Conservation (phyloP, 2,113 vertebrate genomes). For the Zosterops pallidus region DNA sequence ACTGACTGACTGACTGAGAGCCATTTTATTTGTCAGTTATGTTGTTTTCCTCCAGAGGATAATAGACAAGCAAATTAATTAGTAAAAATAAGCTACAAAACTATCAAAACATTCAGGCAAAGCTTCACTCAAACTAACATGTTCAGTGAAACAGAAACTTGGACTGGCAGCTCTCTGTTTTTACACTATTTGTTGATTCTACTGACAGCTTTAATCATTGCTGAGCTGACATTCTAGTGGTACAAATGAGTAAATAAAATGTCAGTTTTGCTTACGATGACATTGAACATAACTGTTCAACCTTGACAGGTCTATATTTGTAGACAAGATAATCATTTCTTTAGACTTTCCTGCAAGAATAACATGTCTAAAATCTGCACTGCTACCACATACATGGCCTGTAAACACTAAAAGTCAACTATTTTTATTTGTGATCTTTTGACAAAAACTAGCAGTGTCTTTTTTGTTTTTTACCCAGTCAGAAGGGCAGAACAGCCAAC, state of each 20-base stretch:
- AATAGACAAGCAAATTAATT: slow-evolving; percentile 54
- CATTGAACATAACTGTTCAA: slow-evolving; percentile 44
- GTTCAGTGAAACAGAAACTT: slow-evolving; percentile 51
- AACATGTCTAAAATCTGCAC: slow-evolving; percentile 15
- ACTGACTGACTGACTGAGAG: background rate
- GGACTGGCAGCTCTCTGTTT: slow-evolving; percentile 37
- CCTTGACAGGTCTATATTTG: slow-evolving; percentile 50
- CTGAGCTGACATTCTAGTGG: slow-evolving; percentile 47
- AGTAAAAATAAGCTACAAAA: slow-evolving; percentile 54
- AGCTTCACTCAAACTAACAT: slow-evolving; percentile 45
- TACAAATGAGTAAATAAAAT: slow-evolving; percentile 67
- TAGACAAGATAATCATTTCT: slow-evolving; percentile 39
- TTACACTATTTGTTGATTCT: slow-evolving; percentile 48
- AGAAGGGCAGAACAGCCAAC: background rate
- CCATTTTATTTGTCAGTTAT: slow-evolving; percentile 58
- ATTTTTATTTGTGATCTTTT: background rate
- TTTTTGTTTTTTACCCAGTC: background rate
- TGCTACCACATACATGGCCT: background rate
- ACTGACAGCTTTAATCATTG: slow-evolving; percentile 60
- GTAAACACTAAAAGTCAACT: background rate
- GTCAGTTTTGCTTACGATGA: slow-evolving; percentile 48
- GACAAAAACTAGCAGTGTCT: background rate
- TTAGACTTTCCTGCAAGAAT: slow-evolving; percentile 33
- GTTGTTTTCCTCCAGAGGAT: slow-evolving; percentile 44
- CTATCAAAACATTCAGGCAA: slow-evolving; percentile 56